Evolutionary conservation across 2,888 invertebrate genomes (phyloP).

Genomic region (Noctua janthina): DNA sequence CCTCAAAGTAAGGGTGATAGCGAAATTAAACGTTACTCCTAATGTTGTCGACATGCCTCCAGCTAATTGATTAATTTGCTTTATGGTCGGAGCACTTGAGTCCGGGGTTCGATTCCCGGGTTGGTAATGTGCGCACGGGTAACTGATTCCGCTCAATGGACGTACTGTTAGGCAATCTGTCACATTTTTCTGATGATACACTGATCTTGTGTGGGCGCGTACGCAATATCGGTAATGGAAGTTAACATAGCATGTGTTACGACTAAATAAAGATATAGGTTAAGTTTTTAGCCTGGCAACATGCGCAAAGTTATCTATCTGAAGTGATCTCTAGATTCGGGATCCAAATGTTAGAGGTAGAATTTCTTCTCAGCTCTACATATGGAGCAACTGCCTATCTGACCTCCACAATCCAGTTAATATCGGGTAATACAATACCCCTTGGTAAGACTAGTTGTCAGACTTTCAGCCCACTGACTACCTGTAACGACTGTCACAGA

Average conservation of each 20-base stretch:
- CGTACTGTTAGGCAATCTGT: slow-evolving; percentile 88
- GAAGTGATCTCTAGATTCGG: too few species aligned
- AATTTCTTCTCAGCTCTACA: too few species aligned
- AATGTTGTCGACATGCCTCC: slow-evolving; percentile 90
- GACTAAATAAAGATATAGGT: too few species aligned
- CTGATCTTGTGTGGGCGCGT: slow-evolving; percentile 61
- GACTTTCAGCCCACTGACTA: too few species aligned
- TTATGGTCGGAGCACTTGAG: slow-evolving; percentile 89
- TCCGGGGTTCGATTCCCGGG: slow-evolving; percentile 83
- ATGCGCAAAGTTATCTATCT: too few species aligned
- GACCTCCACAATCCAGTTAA: too few species aligned
- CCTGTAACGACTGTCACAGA: too few species aligned
- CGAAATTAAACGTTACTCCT: slow-evolving; percentile 89
- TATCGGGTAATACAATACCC: too few species aligned
- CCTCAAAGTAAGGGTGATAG: slow-evolving; percentile 77
- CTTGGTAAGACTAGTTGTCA: too few species aligned
- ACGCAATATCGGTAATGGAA: slow-evolving; percentile 75
- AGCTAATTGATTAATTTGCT: slow-evolving; percentile 90
- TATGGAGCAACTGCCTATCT: too few species aligned
- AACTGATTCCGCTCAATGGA: slow-evolving; percentile 82
- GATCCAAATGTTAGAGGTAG: too few species aligned
- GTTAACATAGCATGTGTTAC: slow-evolving; percentile 42
- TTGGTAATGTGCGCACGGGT: slow-evolving; percentile 85
- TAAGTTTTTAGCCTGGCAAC: too few species aligned
- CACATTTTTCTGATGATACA: slow-evolving; percentile 82